These are phyloP conservation scores for Tribolium castaneum DNA, from an alignment of 1,140 invertebrate genomes.

Conservation along the genomic window DNA sequence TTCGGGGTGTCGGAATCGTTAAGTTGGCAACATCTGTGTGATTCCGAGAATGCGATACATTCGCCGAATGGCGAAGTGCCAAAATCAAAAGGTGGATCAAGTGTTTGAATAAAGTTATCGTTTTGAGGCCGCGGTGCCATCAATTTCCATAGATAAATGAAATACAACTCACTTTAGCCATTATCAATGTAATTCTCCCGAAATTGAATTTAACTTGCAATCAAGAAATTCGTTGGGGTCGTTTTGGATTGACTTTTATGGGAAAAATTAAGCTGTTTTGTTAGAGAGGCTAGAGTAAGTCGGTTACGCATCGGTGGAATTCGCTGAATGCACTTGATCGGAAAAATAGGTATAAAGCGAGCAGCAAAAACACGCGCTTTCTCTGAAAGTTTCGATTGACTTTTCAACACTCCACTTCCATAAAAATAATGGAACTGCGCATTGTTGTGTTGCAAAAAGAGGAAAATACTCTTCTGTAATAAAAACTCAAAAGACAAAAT, in stretches of 20 bases:
- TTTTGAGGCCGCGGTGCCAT: conserved; percentile 10
- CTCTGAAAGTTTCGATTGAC: background rate
- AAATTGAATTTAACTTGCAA: conserved; percentile 33
- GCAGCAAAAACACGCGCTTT: background rate
- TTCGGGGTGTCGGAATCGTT: background rate
- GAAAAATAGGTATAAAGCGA: background rate
- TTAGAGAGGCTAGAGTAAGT: background rate
- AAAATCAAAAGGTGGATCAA: conserved; percentile 18
- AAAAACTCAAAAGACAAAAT: background rate
- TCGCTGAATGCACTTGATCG: background rate
- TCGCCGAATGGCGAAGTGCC: background rate
- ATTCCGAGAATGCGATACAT: conserved; percentile 4
- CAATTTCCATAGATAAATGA: conserved; percentile 18
- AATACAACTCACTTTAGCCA: conserved; percentile 32
- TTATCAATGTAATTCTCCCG: conserved; percentile 24
- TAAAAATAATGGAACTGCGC: background rate
- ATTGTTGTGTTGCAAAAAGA: background rate
- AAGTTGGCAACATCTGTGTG: background rate
- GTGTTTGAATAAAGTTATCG: background rate
- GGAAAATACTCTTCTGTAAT: background rate
- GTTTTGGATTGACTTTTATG: conserved; percentile 9
- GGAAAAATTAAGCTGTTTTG: conserved; percentile 26
- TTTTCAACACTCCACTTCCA: background rate
- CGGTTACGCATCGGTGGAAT: background rate
- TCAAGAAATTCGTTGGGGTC: conserved; percentile 20